Conservation (phyloP, 2,888 invertebrate genomes). For the Maniola hyperantus region DNA sequence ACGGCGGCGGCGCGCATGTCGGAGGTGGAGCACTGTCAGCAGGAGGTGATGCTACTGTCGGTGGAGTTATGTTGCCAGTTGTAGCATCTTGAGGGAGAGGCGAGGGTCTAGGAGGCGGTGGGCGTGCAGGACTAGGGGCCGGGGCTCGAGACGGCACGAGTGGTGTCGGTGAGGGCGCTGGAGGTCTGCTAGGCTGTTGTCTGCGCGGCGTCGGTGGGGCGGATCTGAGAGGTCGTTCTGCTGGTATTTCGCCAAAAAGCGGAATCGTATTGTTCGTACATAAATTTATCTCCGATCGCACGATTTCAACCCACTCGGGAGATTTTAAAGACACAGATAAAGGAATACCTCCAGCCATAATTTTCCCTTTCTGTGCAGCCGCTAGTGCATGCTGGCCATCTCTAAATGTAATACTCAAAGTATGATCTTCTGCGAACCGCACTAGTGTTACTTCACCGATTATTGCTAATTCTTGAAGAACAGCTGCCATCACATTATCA, state of each 20-base stretch:
- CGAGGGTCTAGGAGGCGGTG: conserved; percentile 84
- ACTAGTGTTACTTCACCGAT: conserved; percentile 96
- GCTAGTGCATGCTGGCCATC: conserved; percentile 94
- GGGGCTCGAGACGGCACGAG: conserved; percentile 72
- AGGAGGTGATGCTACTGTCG: conserved; percentile 70
- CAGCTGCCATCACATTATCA: conserved; percentile 89
- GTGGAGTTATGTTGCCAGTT: conserved; percentile 62
- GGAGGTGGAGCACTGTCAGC: conserved; percentile 85
- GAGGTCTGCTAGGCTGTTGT: conserved; percentile 83
- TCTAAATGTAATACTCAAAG: conserved; percentile 96
- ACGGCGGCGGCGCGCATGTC: conserved; percentile 84
- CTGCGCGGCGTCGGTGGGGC: conserved; percentile 77
- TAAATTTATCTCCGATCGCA: conserved; percentile 91
- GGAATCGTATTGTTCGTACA: conserved; percentile 94
- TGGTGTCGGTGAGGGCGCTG: conserved; percentile 82
- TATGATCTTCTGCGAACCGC: conserved; percentile 90
- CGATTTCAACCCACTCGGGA: conserved; percentile 91
- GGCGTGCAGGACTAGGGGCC: conserved; percentile 77
- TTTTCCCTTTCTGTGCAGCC: conserved; percentile 82
- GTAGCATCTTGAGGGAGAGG: conserved; percentile 79
- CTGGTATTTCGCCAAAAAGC: conserved; percentile 80
- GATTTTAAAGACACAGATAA: conserved; percentile 90
- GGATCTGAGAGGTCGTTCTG: conserved; percentile 67
- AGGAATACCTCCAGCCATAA: conserved; percentile 85
- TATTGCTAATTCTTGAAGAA: conserved; percentile 91